Evolutionary conservation across 2,888 invertebrate species (phyloP).

Genomic region (Mactromeris polynyma): DNA sequence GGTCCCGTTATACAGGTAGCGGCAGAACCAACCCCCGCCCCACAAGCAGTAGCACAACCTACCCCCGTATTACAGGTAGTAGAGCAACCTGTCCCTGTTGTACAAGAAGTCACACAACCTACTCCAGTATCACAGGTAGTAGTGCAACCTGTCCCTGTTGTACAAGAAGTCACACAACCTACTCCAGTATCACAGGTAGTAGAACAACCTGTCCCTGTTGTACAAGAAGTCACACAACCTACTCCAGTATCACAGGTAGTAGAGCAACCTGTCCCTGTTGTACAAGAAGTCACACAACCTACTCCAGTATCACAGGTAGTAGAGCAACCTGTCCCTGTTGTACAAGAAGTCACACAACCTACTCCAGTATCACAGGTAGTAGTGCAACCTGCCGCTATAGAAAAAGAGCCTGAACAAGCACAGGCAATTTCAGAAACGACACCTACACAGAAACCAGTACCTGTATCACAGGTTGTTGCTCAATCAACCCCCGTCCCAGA

Average conservation of each 20-base stretch:
- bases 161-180: background rate
- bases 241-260: background rate
- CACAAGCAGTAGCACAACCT: background rate
- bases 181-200: background rate
- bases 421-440: background rate
- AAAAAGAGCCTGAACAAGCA: conserved; percentile 14
- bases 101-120: background rate
- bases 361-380: background rate
- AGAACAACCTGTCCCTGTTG: background rate
- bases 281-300: background rate
- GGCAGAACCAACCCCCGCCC: background rate
- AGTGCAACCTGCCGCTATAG: background rate
- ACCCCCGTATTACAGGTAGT: background rate
- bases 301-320: background rate
- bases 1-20: background rate
- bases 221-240: background rate
- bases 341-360: background rate
- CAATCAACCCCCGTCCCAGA: background rate
- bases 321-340: background rate
- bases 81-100: background rate
- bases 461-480: background rate
- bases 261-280: background rate
- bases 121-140: background rate
- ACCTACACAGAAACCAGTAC: background rate
- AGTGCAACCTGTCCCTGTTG: background rate